Evolutionary conservation across 2,797 vertebrate species (phyloP).

Genomic region (Enteromius argenteus): DNA sequence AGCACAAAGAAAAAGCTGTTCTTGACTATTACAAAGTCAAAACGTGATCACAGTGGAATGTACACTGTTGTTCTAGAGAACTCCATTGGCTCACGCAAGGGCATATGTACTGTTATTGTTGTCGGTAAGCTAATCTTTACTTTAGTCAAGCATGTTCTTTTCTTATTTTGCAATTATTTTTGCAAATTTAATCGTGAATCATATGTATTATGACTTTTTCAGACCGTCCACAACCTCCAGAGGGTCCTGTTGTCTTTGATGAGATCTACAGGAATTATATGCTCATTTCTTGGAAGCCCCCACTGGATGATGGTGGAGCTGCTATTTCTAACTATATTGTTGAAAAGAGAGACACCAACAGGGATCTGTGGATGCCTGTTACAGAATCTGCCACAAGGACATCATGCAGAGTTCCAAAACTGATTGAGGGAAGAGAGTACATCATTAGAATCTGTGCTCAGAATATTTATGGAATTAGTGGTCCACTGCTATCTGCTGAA

Average conservation of each 20-base stretch:
- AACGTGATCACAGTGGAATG: slow-evolving; percentile 91
- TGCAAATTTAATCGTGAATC: not conserved
- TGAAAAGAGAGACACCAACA: slow-evolving; percentile 95
- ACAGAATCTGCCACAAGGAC: slow-evolving; percentile 91
- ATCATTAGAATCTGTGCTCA: slow-evolving; percentile 95
- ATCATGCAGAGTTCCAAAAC: slow-evolving; percentile 91
- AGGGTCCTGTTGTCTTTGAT: slow-evolving; percentile 93
- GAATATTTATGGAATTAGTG: slow-evolving; percentile 95
- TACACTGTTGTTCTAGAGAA: slow-evolving; percentile 91
- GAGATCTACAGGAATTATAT: slow-evolving; percentile 94
- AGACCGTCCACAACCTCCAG: slow-evolving; percentile 96
- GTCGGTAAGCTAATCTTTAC: slow-evolving; percentile 84
- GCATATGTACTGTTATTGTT: slow-evolving; percentile 88
- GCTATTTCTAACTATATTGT: slow-evolving; percentile 95
- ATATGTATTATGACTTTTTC: slow-evolving; percentile 40
- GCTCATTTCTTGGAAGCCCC: slow-evolving; percentile 96
- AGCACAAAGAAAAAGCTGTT: slow-evolving; percentile 84
- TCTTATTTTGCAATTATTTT: not conserved
- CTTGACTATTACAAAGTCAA: slow-evolving; percentile 85
- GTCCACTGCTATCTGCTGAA: slow-evolving; percentile 91
- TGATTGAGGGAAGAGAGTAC: slow-evolving; percentile 96
- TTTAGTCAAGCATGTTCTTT: slow-evolving; percentile 2
- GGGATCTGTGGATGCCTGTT: slow-evolving; percentile 98
- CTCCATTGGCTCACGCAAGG: slow-evolving; percentile 87
- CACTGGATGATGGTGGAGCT: slow-evolving; percentile 94